Conservation (phyloP, 2,113 vertebrate genomes). For the Mustelus asterias region DNA sequence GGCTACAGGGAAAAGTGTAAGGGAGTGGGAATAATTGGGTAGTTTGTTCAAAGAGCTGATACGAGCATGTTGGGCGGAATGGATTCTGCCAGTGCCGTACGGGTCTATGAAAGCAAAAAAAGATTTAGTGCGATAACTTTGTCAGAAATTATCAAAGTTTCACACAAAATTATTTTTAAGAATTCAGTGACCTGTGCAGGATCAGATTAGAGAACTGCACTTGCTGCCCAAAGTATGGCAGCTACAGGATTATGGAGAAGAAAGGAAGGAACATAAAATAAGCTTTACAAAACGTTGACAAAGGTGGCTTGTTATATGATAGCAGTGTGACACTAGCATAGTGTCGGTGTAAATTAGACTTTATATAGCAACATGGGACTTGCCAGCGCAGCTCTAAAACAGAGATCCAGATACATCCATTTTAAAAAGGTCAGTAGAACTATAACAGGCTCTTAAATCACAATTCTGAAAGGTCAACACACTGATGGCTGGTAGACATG, state of each 20-base stretch:
- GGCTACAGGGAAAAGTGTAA: neutral
- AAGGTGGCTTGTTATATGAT: neutral
- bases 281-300: neutral
- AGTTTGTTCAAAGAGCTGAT: neutral
- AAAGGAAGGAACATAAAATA: neutral
- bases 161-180: neutral
- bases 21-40: neutral
- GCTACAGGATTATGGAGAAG: neutral
- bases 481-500: neutral
- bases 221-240: neutral
- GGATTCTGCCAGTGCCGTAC: neutral
- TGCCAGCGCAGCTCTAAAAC: neutral
- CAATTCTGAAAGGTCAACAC: neutral
- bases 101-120: neutral
- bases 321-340: neutral
- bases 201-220: neutral
- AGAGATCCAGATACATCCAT: slow-evolving; percentile 6
- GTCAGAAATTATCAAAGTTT: neutral
- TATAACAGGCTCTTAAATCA: slow-evolving; percentile 27
- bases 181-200: neutral
- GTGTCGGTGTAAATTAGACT: neutral
- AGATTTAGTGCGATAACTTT: neutral
- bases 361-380: neutral
- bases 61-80: neutral
- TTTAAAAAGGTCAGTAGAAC: slow-evolving; percentile 29